Evolutionary conservation across 2,113 vertebrate genomes (phyloP), one percentile per base, ranked within the genome.

Genomic region (Seriola rivoliana): DNA sequence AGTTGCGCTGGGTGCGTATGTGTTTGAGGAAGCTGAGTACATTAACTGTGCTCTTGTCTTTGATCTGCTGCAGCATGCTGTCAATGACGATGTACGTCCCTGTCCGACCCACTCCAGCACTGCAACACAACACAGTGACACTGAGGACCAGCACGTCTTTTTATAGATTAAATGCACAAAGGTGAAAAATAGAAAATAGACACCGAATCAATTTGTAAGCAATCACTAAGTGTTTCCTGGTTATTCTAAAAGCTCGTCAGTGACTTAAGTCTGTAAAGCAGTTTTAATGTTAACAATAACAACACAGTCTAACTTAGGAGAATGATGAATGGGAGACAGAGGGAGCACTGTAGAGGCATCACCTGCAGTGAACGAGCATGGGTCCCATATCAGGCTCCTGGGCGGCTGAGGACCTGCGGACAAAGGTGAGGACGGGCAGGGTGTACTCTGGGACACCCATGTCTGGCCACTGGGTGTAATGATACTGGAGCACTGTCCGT

Each of bases 391-490:
- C 96, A 0, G 90, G 83, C 0, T 70, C 95, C 66, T 96, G 96
- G 73, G 96, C 95, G 0, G 96, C 96, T 0, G 98, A 97, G 60
- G 97, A 99, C 87, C 96, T 96, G 86, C 96, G 95, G 46, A 99
- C 96, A 2, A 98, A 99, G 23, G 97, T 98, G 65, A 99, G 96
- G 71, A 99, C 97, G 0, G 97, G 97, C 79, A 99, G 95, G 0
- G 97, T 96, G 1, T 99, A 98, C 92, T 98, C 97, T 0, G 97
- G 98, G 29, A 98, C 97, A 0, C 97, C 97, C 97, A 99, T 99
- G 93, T 99, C 97, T 0, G 98, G 97, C 98, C 98, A 99, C 92
- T 99, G 97, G 0, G 98, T 99, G 92, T 99, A 99, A 85, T 99
- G 97, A 76, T 98, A 99, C 93, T 99, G 98, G 32, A 97, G 96